Evolutionary conservation across 1,140 invertebrate genomes (phyloP).

Genomic region (Pygmarrhopalites habei): DNA sequence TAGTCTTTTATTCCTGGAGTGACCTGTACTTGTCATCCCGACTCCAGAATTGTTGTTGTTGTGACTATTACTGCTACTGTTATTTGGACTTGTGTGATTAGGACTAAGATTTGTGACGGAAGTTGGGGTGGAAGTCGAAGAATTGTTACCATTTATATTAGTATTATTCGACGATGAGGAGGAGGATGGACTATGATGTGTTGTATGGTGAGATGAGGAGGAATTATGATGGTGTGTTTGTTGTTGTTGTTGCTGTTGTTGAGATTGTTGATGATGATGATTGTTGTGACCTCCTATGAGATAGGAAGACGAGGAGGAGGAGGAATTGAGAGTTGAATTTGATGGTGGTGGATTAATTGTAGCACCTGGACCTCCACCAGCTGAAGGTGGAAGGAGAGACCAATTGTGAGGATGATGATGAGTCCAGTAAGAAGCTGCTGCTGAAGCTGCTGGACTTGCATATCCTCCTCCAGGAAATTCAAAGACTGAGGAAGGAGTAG

Average conservation of each 20-base stretch:
- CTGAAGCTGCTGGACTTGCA: too few relatives aligned
- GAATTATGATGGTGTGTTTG: background rate
- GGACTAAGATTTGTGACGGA: background rate
- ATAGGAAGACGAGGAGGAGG: background rate
- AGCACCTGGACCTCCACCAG: too few relatives aligned
- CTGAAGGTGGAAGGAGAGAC: constrained; percentile 14
- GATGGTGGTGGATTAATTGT: background rate
- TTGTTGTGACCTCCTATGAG: background rate
- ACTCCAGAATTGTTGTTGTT: background rate
- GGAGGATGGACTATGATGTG: too few relatives aligned
- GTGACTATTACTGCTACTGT: background rate
- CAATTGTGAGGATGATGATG: constrained; percentile 21
- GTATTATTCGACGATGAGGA: too few relatives aligned
- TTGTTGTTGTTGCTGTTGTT: constrained; percentile 9
- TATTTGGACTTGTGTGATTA: background rate
- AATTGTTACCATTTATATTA: too few relatives aligned
- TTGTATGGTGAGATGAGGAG: background rate
- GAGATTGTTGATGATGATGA: constrained; percentile 15
- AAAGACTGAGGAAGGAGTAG: constrained; percentile 23
- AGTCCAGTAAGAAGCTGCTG: constrained; percentile 22
- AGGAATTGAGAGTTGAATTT: background rate
- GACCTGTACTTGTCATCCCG: background rate
- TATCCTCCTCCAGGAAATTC: constrained; percentile 23
- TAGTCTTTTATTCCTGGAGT: constrained; percentile 10
- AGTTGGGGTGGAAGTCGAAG: too few relatives aligned